Conservation (phyloP, 92 coral and sea anemone genomes). For the Virgularia gustaviana region DNA sequence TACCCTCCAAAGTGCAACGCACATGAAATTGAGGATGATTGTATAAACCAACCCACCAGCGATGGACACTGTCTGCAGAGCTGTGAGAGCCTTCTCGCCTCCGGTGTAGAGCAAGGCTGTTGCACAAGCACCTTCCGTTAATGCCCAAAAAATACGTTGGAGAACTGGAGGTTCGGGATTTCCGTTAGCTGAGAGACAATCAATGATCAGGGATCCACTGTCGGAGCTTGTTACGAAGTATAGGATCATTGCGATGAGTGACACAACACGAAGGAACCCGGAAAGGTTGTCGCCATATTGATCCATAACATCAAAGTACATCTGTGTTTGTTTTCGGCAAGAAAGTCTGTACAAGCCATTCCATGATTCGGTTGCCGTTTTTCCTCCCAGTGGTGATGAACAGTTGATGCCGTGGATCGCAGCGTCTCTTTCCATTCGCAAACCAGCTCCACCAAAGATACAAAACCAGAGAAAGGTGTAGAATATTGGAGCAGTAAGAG, state of each 20-base stretch:
- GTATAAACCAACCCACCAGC: conserved; percentile 73
- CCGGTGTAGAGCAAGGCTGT: conserved; percentile 71
- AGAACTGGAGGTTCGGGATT: conserved; percentile 35
- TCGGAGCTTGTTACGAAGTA: conserved; percentile 40
- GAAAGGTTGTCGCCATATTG: conserved; percentile 32
- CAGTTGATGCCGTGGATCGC: conserved; percentile 38
- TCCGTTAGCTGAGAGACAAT: conserved; percentile 36
- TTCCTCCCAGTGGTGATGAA: conserved; percentile 37
- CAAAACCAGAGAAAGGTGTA: conserved; percentile 46
- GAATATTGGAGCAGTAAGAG: conserved; percentile 37
- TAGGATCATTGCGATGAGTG: conserved; percentile 18
- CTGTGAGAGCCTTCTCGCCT: conserved; percentile 63
- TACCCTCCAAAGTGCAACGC: conserved; percentile 72
- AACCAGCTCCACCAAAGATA: conserved; percentile 46
- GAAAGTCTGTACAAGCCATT: conserved; percentile 42
- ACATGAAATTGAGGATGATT: conserved; percentile 66
- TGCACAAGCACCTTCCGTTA: conserved; percentile 71
- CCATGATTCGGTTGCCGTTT: conserved; percentile 1
- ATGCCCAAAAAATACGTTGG: conserved; percentile 36
- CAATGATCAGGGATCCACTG: conserved; percentile 36
- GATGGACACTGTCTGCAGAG: conserved; percentile 73
- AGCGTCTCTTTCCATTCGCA: conserved; percentile 48
- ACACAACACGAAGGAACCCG: conserved; percentile 31
- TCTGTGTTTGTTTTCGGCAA: conserved; percentile 38
- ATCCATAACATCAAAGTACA: conserved; percentile 41